A percentile compares a stretch with the other conserved stretches of the same genome.
These are phyloP conservation scores for Habrosyne pyritoides DNA, from an alignment of 2,888 invertebrate genomes.

Conservation along the genomic window DNA sequence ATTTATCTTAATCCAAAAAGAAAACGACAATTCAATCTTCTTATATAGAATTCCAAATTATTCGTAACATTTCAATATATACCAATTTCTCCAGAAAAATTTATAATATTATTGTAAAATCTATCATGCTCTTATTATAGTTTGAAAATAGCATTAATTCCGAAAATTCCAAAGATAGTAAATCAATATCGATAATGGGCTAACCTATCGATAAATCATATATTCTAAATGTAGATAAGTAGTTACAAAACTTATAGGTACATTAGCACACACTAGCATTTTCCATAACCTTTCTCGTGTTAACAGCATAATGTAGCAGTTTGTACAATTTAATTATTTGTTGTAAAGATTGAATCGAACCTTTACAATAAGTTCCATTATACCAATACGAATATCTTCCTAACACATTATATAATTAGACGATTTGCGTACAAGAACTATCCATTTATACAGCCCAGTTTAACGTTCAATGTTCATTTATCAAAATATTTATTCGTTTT, in stretches of 20 bases:
- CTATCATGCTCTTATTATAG: constrained; percentile 67
- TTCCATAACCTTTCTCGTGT: constrained; percentile 20
- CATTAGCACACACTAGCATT: constrained; percentile 50
- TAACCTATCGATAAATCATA: constrained; percentile 46
- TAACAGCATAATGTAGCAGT: constrained; percentile 36
- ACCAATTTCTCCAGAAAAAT: constrained; percentile 61
- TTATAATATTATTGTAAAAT: constrained; percentile 44
- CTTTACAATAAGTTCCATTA: constrained; percentile 62
- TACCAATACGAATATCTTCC: constrained; percentile 54
- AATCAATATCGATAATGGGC: constrained; percentile 50
- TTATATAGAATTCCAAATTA: constrained; percentile 69
- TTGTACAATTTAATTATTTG: constrained; percentile 50
- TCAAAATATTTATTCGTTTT: constrained; percentile 58
- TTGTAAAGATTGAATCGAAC: constrained; percentile 38
- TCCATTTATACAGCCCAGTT: constrained; percentile 63
- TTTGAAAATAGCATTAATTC: constrained; percentile 60
- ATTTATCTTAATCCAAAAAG: constrained; percentile 54
- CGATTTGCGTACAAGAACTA: constrained; percentile 57
- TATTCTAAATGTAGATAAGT: constrained; percentile 41
- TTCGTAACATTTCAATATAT: constrained; percentile 70
- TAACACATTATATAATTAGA: constrained; percentile 44
- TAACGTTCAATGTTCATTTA: constrained; percentile 60
- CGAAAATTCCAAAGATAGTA: constrained; percentile 45
- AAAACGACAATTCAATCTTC: constrained; percentile 55
- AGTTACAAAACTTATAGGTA: constrained; percentile 42